phyloP scores from a whole-genome alignment of 2,113 vertebrate genomes.

The Gracilinanus agilis region DNA sequence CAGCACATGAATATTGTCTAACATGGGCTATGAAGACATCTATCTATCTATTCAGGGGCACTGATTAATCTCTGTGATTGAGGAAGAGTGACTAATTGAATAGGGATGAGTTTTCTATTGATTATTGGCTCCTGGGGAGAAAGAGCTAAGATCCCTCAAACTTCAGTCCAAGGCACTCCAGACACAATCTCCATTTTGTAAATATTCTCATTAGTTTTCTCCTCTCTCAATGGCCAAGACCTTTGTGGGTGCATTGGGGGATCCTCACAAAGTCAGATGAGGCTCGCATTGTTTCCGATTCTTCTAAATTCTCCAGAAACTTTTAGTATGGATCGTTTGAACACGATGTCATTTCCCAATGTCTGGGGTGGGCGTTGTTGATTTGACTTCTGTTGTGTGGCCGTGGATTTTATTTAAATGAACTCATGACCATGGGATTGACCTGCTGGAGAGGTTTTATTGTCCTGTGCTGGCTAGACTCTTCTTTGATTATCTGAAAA shows the following conservation, averaged over 20 bases:
- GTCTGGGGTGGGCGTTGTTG: constrained; percentile 33
- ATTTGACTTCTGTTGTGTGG: not conserved
- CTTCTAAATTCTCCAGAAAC: not conserved
- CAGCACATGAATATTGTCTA: not conserved
- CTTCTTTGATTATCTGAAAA: constrained; percentile 15
- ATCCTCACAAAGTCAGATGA: not conserved
- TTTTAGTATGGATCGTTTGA: constrained; percentile 25
- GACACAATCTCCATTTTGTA: not conserved
- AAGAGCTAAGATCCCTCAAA: constrained; percentile 13
- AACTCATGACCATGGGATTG: constrained; percentile 33
- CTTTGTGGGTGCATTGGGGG: not conserved
- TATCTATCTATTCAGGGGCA: not conserved
- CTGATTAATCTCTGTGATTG: constrained; percentile 3
- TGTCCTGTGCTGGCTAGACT: constrained; percentile 26
- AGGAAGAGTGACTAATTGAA: not conserved
- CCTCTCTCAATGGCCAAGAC: not conserved
- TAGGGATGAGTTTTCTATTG: not conserved
- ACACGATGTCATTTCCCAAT: not conserved
- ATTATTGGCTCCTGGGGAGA: not conserved
- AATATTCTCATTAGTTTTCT: constrained; percentile 18
- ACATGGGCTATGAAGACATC: not conserved
- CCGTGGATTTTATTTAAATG: constrained; percentile 43
- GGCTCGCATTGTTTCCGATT: not conserved
- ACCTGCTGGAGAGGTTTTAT: not conserved
- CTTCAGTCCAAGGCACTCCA: constrained; percentile 30